These are phyloP conservation scores for Aporophyla nigra DNA, from an alignment of 2,888 invertebrate genomes.

Conservation along the genomic window DNA sequence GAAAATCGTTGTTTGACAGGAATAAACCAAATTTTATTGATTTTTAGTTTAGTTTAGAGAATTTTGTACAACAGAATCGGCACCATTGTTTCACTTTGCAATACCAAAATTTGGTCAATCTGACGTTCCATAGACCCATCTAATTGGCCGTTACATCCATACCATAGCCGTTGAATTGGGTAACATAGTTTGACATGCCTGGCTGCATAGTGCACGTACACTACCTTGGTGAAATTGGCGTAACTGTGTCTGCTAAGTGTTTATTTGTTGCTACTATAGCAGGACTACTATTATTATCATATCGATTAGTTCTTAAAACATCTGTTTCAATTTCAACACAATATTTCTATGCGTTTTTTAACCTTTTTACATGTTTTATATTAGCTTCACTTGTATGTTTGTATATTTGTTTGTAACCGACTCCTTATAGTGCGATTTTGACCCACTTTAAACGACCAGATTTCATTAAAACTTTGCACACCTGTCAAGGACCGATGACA, in stretches of 20 bases:
- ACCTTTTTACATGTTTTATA: too few relatives aligned
- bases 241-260: background rate
- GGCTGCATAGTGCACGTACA: conserved; percentile 26
- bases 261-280: background rate
- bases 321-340: background rate
- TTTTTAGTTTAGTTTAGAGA: too few relatives aligned
- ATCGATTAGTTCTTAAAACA: background rate
- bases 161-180: conserved; percentile 6
- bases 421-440: too few relatives aligned
- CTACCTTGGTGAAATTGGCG: background rate
- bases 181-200: conserved; percentile 26
- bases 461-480: too few relatives aligned
- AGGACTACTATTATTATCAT: background rate
- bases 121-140: background rate
- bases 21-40: too few relatives aligned
- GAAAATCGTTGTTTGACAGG: too few relatives aligned
- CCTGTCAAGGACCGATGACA: too few relatives aligned
- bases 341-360: background rate
- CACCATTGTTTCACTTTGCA: too few relatives aligned
- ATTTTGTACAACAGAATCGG: too few relatives aligned
- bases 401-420: too few relatives aligned
- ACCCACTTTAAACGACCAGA: too few relatives aligned
- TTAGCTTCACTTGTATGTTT: too few relatives aligned
- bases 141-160: conserved; percentile 32
- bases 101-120: conserved; percentile 5